Evolutionary conservation across 2,113 vertebrate species (phyloP).

Genomic region (Anguilla rostrata): DNA sequence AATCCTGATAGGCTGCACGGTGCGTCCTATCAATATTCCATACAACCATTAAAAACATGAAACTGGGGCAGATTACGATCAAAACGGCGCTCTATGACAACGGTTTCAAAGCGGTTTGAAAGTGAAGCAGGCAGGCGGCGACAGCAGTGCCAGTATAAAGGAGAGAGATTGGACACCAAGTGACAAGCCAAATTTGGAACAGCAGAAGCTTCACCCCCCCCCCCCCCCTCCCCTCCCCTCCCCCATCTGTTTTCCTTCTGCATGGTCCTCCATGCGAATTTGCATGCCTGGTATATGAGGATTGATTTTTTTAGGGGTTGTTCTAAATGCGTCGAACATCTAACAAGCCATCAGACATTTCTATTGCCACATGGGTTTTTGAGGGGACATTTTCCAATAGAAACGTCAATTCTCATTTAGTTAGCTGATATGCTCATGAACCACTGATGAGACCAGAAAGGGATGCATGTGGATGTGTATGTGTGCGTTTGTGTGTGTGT

Average conservation of each 20-base stretch:
- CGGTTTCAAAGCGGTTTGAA: slow-evolving; percentile 3
- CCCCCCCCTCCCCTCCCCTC: slow-evolving; percentile 25
- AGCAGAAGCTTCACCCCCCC: slow-evolving; percentile 23
- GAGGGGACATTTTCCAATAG: slow-evolving; percentile 16
- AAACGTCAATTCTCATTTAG: neutral
- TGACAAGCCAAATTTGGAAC: slow-evolving; percentile 40
- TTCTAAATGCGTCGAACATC: neutral
- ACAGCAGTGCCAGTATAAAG: slow-evolving; percentile 36
- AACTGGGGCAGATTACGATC: slow-evolving; percentile 31
- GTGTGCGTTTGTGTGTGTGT: neutral
- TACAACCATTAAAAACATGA: slow-evolving; percentile 49
- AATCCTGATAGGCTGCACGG: slow-evolving; percentile 50
- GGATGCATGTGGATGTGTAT: too few species aligned
- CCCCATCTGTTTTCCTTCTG: neutral
- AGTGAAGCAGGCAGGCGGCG: slow-evolving; percentile 35
- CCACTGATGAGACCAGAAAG: neutral
- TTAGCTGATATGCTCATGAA: neutral
- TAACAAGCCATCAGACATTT: slow-evolving; percentile 6
- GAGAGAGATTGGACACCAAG: slow-evolving; percentile 15
- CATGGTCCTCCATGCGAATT: slow-evolving; percentile 24
- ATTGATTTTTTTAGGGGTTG: neutral
- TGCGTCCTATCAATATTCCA: slow-evolving; percentile 51
- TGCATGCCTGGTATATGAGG: neutral
- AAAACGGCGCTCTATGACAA: slow-evolving; percentile 38
- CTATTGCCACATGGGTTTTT: neutral